Evolutionary conservation across 2,888 invertebrate species (phyloP), one percentile per base, ranked within the genome.

Genomic region (Agriotes lineatus): DNA sequence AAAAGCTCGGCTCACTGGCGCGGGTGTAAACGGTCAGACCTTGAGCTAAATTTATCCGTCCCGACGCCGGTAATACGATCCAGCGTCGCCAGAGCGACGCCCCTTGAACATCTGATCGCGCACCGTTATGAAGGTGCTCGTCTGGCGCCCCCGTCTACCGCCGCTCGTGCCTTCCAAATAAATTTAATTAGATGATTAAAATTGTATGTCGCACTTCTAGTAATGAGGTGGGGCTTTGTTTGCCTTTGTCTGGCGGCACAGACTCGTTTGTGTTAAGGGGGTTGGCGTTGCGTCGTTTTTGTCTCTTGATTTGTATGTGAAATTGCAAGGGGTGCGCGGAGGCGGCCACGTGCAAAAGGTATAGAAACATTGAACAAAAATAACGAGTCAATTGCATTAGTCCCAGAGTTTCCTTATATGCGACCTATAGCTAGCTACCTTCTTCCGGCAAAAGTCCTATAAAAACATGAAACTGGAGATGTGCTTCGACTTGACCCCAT

Each of bases 21-120:
- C 58, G 61, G 58, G 62, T 56, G 42, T 63, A 68, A 69, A 37
- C 70, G 70, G 65, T 62, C 61, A 59, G 66, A 74, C 76, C 77
- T 77, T 76, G 77, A 74, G 73, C 74, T 76, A 75, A 76, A 74
- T 77, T 75, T 75, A 72, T 70, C 70, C 71, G 75, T 68, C 74
- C 71, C 75, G 75, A 75, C 75, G 75, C 70, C 69, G 67, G 75
- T 74, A 73, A 74, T 72, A 71, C 69, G 75, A 74, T 69, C 71
- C 65, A 71, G 57, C 68, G 66, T 61, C 72, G 74, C 68, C 72
- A 70, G 68, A 63, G 63, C 69, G 67, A 71, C 70, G 72, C 65
- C 72, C 67, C 57, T 62, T 64, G 54, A 69, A 69, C 68, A 69
- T 69, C 68, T 69, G 68, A 69, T 69, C 63, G 64, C 42, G 39